Evolutionary conservation across 2,113 vertebrate genomes (phyloP), one percentile per base, ranked within the genome.

Genomic region (Daphoenositta chrysoptera): DNA sequence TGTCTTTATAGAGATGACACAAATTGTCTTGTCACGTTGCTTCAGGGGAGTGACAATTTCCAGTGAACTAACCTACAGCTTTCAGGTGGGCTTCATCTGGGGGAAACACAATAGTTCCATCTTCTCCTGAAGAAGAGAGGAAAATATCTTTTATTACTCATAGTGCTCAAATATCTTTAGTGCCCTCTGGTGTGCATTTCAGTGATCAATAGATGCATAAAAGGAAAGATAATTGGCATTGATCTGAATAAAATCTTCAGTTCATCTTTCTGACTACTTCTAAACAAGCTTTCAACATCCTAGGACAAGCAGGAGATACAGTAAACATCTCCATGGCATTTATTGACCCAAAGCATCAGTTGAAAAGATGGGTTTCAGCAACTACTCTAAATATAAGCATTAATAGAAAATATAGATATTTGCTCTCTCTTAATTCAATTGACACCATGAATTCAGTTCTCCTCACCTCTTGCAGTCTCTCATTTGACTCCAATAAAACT

Each of bases 151-250:
- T 47, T 82, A 33, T 61, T 58, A 83, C 22, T 35, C 28, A 69
- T 20, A 57, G 7, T 61, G 61, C n/a, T 91, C 53, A 85, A 91
- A 64, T 79, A 93, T 40, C 95, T 94, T 94, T 86, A 90, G 90
- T 95, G 94, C 96, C 96, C 96, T 96, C 96, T 95, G 85, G 54
- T 2, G 87, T 90, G 60, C 75, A 83, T 33, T 94, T 83, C 92
- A 78, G 37, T 23, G 69, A 44, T 71, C 75, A 81, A 92, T 70
- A 40, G 6, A 71, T 15, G 31, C 39, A 86, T 44, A 64, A 88
- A 88, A 84, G 22, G 30, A 76, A 82, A 85, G 51, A 50, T 54
- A 89, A 76, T 54, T 79, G 82, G 26, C 54, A 94, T 28, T 31
- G 63, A 77, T 91, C 66, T 42, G 61, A 93, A 69, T 57, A n/a